Percentiles rank a stretch among this genome's conserved stretches.
Evolutionary conservation across 92 coral and sea anemone species (phyloP).

Genomic region (Diadumene lineata): DNA sequence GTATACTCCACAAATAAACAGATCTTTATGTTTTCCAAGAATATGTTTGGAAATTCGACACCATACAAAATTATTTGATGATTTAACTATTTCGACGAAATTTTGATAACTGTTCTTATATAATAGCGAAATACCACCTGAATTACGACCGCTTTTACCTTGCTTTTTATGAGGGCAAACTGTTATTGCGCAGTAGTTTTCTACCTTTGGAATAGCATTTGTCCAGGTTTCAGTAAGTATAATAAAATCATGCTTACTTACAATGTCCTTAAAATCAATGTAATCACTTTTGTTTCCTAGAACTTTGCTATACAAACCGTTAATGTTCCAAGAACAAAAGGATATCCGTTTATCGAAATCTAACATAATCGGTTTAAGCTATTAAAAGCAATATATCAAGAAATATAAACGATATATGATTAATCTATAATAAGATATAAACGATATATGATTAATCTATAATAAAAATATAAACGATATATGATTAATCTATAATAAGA

Average conservation of each 20-base stretch:
- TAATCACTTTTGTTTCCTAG: slow-evolving; percentile 39
- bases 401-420: background rate
- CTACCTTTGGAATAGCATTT: slow-evolving; percentile 17
- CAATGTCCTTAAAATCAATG: slow-evolving; percentile 27
- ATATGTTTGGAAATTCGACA: slow-evolving; percentile 26
- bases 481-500: too few relatives aligned
- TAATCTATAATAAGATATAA: too few relatives aligned
- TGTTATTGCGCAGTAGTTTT: slow-evolving; percentile 14
- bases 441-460: too few relatives aligned
- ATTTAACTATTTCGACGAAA: slow-evolving; percentile 24
- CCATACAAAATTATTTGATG: slow-evolving; percentile 35
- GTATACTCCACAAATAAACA: slow-evolving; percentile 43
- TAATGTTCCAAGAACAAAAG: slow-evolving; percentile 51
- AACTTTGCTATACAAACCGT: slow-evolving; percentile 35
- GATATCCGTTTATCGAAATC: slow-evolving; percentile 11
- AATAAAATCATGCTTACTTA: slow-evolving; percentile 42
- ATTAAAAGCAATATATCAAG: background rate
- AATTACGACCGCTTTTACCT: slow-evolving; percentile 22
- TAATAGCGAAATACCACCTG: slow-evolving; percentile 42
- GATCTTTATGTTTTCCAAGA: slow-evolving; percentile 32
- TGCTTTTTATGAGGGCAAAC: background rate
- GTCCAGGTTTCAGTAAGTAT: slow-evolving; percentile 50
- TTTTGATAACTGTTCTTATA: slow-evolving; percentile 23
- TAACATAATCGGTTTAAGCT: background rate
- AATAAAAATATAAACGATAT: too few relatives aligned